Conservation (phyloP, 1,140 invertebrate genomes). For the Gonioctena quinquepunctata region DNA sequence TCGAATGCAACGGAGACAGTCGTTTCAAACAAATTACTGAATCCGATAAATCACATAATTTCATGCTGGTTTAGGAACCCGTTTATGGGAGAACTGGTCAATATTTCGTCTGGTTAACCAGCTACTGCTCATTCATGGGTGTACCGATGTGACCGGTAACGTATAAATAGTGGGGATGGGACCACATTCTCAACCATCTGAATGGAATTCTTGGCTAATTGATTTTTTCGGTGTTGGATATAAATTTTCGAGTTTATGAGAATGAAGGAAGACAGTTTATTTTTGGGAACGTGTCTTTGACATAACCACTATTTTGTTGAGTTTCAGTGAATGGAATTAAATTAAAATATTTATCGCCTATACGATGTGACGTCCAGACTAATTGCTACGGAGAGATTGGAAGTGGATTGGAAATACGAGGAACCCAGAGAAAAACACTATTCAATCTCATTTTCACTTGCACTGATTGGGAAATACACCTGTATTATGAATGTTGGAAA, state of each 20-base stretch:
- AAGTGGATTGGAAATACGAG: too few relatives aligned
- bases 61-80: not conserved
- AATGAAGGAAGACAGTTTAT: not conserved
- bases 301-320: not conserved
- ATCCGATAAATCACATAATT: not conserved
- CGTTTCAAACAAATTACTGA: not conserved
- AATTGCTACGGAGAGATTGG: too few relatives aligned
- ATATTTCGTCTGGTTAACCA: constrained; percentile 3
- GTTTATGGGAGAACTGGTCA: constrained; percentile 13
- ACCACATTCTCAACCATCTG: constrained; percentile 4
- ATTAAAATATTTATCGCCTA: too few relatives aligned
- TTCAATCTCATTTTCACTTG: too few relatives aligned
- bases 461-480: too few relatives aligned
- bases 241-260: constrained; percentile 8
- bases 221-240: constrained; percentile 5
- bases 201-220: constrained; percentile 13
- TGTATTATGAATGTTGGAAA: too few relatives aligned
- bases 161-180: constrained; percentile 15
- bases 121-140: constrained; percentile 16
- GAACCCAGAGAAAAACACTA: too few relatives aligned
- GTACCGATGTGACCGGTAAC: not conserved
- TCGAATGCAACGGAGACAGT: too few relatives aligned
- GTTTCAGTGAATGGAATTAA: too few relatives aligned
- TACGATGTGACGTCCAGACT: too few relatives aligned
- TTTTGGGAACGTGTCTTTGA: not conserved